Conservation (phyloP, 2,113 vertebrate genomes). For the Phasianus colchicus region DNA sequence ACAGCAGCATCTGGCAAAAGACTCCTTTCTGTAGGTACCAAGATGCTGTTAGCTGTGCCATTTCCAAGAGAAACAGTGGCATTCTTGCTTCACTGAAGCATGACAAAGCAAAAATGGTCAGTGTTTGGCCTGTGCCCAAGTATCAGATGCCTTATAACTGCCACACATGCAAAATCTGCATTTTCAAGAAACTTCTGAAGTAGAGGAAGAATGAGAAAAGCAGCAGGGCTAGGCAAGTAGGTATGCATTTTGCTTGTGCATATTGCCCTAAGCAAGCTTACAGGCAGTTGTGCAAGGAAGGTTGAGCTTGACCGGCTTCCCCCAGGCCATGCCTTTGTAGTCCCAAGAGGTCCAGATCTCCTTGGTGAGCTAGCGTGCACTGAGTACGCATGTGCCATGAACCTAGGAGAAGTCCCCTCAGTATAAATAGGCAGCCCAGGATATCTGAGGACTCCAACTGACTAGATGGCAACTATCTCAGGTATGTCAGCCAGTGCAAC, state of each 20-base stretch:
- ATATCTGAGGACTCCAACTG: neutral
- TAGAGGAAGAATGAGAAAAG: neutral
- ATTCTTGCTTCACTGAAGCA: constrained; percentile 46
- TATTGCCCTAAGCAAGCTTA: neutral
- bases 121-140: neutral
- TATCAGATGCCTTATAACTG: constrained; percentile 15
- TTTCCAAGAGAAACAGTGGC: constrained; percentile 28
- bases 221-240: neutral
- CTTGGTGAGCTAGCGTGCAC: neutral
- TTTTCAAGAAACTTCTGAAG: constrained; percentile 2
- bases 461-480: neutral
- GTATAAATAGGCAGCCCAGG: neutral
- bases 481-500: neutral
- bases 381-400: accelerated
- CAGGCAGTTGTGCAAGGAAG: neutral
- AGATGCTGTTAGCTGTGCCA: constrained; percentile 3
- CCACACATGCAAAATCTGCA: neutral
- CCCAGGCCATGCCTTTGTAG: neutral
- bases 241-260: neutral
- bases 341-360: accelerated
- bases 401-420: neutral
- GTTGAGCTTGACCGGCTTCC: neutral
- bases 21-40: neutral
- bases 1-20: neutral
- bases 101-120: constrained; percentile 25